A percentile compares a stretch with the other conserved stretches of the same genome.
Evolutionary conservation across 2,113 vertebrate species (phyloP).

Genomic region (Corythornis cristatus): DNA sequence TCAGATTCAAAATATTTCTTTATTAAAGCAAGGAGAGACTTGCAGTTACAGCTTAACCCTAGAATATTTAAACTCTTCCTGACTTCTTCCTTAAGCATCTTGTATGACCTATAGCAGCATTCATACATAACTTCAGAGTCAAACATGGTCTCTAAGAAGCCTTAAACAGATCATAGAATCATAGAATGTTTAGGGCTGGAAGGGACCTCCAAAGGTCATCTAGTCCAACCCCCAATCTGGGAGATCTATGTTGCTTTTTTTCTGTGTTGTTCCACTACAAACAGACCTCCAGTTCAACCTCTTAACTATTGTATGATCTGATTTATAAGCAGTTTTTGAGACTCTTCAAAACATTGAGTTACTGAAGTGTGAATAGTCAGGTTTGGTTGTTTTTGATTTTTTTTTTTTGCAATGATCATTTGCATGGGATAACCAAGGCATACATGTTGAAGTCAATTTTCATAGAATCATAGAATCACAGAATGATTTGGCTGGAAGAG

Average conservation of each 20-base stretch:
- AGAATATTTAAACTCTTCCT: background rate
- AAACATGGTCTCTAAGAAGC: background rate
- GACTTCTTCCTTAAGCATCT: background rate
- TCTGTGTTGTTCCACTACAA: background rate
- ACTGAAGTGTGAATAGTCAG: background rate
- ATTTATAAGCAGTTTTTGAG: background rate
- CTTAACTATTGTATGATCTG: background rate
- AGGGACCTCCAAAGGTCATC: no score
- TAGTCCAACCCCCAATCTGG: no score
- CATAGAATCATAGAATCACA: no score
- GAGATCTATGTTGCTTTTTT: background rate
- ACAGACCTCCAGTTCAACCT: background rate
- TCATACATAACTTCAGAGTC: background rate
- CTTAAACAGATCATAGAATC: background rate
- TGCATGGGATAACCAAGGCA: background rate
- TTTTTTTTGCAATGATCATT: background rate
- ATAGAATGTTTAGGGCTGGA: no score
- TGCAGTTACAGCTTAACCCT: background rate
- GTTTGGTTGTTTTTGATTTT: background rate
- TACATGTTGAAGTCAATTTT: background rate
- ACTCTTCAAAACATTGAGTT: background rate
- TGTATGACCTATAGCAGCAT: background rate
- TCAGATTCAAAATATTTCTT: background rate
- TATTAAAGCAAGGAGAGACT: background rate
- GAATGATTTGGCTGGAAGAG: no score